These are phyloP conservation scores for Ceyx margarethae DNA, from an alignment of 2,113 vertebrate species.

Conservation along the genomic window DNA sequence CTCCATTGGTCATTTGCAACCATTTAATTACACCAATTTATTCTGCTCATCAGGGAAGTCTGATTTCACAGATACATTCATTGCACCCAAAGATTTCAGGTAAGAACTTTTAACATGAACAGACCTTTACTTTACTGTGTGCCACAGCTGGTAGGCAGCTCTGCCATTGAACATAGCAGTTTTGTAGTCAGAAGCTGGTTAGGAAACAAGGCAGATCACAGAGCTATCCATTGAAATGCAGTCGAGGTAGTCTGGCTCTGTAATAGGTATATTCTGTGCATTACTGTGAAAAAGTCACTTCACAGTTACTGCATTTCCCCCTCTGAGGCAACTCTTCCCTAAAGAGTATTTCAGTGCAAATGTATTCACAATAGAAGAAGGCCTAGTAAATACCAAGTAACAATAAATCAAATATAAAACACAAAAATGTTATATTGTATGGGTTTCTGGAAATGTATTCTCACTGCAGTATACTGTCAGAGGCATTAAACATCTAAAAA, in stretches of 20 bases:
- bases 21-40: not conserved
- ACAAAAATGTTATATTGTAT: not conserved
- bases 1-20: not conserved
- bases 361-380: not conserved
- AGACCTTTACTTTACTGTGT: not conserved
- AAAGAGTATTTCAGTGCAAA: constrained; percentile 19
- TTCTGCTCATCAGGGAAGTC: not conserved
- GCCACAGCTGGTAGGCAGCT: not conserved
- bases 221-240: not conserved
- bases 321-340: not conserved
- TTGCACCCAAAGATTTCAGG: not conserved
- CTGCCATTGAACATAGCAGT: not conserved
- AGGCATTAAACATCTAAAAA: constrained; percentile 37
- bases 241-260: not conserved
- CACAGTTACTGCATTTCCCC: constrained; percentile 7
- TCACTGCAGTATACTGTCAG: not conserved
- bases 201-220: not conserved
- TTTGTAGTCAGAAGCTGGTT: not conserved
- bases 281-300: not conserved
- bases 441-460: constrained; percentile 10
- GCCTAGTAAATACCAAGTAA: constrained; percentile 5
- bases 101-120: not conserved
- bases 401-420: constrained; percentile 16
- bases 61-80: not conserved
- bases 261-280: not conserved